Percentiles rank a stretch among this genome's conserved stretches.
Evolutionary conservation across 2,113 vertebrate genomes (phyloP).

Genomic region (Oreotragus oreotragus): DNA sequence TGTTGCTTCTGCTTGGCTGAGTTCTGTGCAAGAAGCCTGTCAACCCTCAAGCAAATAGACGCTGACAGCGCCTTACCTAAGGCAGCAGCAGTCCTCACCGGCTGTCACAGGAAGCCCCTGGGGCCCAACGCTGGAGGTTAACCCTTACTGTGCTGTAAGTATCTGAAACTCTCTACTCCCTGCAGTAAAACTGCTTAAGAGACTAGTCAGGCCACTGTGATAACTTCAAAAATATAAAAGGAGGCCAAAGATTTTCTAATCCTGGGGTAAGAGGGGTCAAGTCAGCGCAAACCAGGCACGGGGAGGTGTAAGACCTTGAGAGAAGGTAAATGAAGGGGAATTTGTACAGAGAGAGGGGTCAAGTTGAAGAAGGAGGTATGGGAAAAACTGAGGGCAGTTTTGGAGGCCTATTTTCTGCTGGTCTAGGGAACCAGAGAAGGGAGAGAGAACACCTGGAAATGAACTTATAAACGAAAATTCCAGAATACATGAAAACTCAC

Average conservation of each 20-base stretch:
- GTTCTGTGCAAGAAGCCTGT: background rate
- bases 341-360: background rate
- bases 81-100: no score
- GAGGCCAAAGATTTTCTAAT: background rate
- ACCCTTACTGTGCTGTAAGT: background rate
- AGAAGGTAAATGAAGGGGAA: background rate
- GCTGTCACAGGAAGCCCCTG: background rate
- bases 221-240: background rate
- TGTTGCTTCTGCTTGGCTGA: slow-evolving; percentile 30
- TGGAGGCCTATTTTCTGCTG: background rate
- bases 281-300: fast-evolving
- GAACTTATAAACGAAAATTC: background rate
- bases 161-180: background rate
- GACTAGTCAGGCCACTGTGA: background rate
- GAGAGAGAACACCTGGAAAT: background rate
- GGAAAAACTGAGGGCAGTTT: background rate
- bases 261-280: background rate
- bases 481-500: background rate
- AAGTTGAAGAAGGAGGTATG: background rate
- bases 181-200: background rate
- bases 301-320: background rate
- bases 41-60: background rate
- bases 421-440: background rate
- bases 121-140: background rate
- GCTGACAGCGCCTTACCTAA: background rate